phyloP scores from a whole-genome alignment of 1,140 invertebrate species.

The Meloidogyne exigua region DNA sequence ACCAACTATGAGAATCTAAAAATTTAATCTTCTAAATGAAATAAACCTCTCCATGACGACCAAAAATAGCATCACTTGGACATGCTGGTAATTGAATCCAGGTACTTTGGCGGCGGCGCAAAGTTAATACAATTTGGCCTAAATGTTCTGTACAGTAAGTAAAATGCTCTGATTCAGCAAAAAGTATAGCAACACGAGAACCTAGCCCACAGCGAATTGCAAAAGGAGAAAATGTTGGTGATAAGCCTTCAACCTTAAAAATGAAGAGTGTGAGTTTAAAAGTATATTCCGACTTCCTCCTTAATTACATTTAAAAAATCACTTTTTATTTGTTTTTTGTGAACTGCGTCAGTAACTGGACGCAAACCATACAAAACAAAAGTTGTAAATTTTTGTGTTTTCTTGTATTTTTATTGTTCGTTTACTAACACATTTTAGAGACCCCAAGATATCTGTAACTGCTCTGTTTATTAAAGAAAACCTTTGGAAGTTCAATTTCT shows the following conservation, averaged over 20 bases:
- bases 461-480: no score
- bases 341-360: no score
- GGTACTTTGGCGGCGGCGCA: slow-evolving; percentile 7
- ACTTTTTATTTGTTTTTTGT: no score
- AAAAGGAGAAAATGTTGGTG: slow-evolving; percentile 16
- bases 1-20: slow-evolving; percentile 20
- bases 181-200: slow-evolving; percentile 22
- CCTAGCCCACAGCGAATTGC: slow-evolving; percentile 29
- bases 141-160: slow-evolving; percentile 36
- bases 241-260: neutral
- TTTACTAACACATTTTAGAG: no score
- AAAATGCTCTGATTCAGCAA: slow-evolving; percentile 32
- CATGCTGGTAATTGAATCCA: slow-evolving; percentile 27
- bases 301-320: no score
- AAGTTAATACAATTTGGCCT: slow-evolving; percentile 26
- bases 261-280: no score
- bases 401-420: no score
- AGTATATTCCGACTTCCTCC: no score
- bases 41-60: slow-evolving; percentile 35
- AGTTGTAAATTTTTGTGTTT: no score
- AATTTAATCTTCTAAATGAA: neutral
- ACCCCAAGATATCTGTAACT: no score
- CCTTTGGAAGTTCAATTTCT: slow-evolving; percentile 12
- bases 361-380: no score
- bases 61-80: slow-evolving; percentile 40